Evolutionary conservation across 1,140 invertebrate species (phyloP).

Genomic region (Mesaphorura yosii): DNA sequence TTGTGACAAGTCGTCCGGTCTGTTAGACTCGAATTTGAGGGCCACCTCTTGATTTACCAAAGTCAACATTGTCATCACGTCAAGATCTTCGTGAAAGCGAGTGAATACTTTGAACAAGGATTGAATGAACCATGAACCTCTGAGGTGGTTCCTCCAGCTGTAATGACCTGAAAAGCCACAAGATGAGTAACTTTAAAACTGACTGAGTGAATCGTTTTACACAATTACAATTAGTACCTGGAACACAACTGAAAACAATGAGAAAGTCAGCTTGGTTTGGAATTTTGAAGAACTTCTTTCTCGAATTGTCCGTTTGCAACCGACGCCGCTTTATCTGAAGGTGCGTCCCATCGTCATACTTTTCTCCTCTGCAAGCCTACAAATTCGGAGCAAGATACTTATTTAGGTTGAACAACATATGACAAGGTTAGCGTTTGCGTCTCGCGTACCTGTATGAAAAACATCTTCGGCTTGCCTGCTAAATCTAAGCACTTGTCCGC

Average conservation of each 20-base stretch:
- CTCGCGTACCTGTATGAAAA: constrained; percentile 77
- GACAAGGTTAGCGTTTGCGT: too few species aligned
- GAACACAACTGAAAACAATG: constrained; percentile 46
- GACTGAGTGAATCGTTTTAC: too few species aligned
- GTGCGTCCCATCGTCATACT: constrained; percentile 53
- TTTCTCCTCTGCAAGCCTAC: constrained; percentile 81
- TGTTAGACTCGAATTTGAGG: constrained; percentile 41
- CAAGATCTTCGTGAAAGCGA: constrained; percentile 34
- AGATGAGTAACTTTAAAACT: too few species aligned
- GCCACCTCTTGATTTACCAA: constrained; percentile 43
- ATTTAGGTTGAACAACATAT: too few species aligned
- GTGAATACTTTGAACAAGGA: constrained; percentile 66
- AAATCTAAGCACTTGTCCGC: constrained; percentile 73
- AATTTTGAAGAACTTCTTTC: constrained; percentile 37
- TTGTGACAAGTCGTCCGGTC: constrained; percentile 37
- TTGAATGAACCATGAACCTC: constrained; percentile 93
- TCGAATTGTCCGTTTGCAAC: constrained; percentile 8
- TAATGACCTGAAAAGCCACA: constrained; percentile 65
- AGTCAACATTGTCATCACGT: constrained; percentile 45
- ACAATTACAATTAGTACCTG: too few species aligned
- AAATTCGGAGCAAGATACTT: too few species aligned
- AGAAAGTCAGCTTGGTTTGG: constrained; percentile 49
- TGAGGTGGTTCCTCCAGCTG: constrained; percentile 86
- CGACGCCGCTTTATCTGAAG: constrained; percentile 28
- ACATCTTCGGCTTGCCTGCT: constrained; percentile 84